Percentiles rank a stretch among this genome's conserved stretches.
These are phyloP conservation scores for Toxostoma redivivum DNA, from an alignment of 2,113 vertebrate species.

Conservation along the genomic window DNA sequence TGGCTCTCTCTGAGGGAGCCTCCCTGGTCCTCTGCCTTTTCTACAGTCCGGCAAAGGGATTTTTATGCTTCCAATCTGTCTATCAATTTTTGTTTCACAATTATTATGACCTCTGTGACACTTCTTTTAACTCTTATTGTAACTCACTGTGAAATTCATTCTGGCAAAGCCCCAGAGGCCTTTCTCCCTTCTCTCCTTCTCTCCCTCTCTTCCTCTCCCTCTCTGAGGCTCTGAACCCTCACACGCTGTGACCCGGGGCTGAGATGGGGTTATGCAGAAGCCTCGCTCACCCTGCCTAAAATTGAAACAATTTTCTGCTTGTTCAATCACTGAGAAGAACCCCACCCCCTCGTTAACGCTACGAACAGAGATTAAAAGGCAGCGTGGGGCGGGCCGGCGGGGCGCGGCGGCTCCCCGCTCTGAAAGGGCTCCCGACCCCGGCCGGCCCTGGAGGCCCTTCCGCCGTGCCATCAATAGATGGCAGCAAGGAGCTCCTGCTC, in stretches of 20 bases:
- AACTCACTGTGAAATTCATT: neutral
- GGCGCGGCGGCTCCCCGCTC: too few relatives aligned
- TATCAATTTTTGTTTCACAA: neutral
- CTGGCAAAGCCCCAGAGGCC: neutral
- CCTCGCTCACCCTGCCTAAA: rapidly evolving
- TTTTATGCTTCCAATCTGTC: neutral
- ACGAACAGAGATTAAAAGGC: too few relatives aligned
- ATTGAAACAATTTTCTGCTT: neutral
- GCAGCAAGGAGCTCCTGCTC: slow-evolving; percentile 47
- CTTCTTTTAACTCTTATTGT: neutral
- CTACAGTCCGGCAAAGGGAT: neutral
- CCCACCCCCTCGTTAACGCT: rapidly evolving
- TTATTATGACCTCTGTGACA: neutral
- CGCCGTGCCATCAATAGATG: slow-evolving; percentile 10
- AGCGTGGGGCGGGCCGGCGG: rapidly evolving
- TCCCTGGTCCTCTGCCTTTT: neutral
- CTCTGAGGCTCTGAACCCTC: neutral
- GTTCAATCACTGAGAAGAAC: rapidly evolving
- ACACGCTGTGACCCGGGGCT: rapidly evolving
- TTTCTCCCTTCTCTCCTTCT: neutral
- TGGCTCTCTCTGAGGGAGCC: too few relatives aligned
- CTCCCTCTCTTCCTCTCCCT: rapidly evolving
- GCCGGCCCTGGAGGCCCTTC: neutral
- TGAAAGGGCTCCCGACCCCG: too few relatives aligned
- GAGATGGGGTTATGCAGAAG: neutral